Evolutionary conservation across 2,888 invertebrate genomes (phyloP).

Genomic region (Cheilosia grossa): DNA sequence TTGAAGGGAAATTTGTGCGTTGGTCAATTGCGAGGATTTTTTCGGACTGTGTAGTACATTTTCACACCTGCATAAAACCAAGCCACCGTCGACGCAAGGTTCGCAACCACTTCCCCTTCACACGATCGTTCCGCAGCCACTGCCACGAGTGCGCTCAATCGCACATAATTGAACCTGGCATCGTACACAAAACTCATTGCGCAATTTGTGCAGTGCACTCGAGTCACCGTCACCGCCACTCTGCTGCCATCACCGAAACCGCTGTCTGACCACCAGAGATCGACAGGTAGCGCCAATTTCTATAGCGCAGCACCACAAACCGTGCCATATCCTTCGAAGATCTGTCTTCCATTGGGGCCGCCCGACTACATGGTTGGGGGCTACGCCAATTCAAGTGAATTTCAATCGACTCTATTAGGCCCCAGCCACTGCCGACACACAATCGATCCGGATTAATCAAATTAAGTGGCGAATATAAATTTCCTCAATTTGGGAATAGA

Average conservation of each 20-base stretch:
- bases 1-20: too few relatives aligned
- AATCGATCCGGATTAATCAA: conserved; percentile 65
- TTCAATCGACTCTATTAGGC: conserved; percentile 41
- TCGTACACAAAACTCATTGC: conserved; percentile 65
- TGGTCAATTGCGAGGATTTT: too few relatives aligned
- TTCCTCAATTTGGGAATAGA: conserved; percentile 54
- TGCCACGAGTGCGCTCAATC: conserved; percentile 66
- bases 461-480: conserved; percentile 63
- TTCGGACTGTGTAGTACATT: too few relatives aligned
- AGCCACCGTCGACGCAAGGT: neutral
- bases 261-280: conserved; percentile 31
- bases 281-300: conserved; percentile 36
- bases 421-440: conserved; percentile 9
- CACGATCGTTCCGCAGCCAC: conserved; percentile 28
- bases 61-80: too few relatives aligned
- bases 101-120: conserved; percentile 11
- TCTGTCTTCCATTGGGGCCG: conserved; percentile 16
- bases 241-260: neutral
- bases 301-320: conserved; percentile 22
- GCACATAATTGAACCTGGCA: conserved; percentile 70
- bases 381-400: conserved; percentile 35
- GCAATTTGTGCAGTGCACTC: conserved; percentile 67
- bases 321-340: conserved; percentile 54
- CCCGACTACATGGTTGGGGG: conserved; percentile 6
- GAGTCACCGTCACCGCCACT: conserved; percentile 8